Evolutionary conservation across 2,888 invertebrate genomes (phyloP).

Genomic region (Charanyca ferruginea): DNA sequence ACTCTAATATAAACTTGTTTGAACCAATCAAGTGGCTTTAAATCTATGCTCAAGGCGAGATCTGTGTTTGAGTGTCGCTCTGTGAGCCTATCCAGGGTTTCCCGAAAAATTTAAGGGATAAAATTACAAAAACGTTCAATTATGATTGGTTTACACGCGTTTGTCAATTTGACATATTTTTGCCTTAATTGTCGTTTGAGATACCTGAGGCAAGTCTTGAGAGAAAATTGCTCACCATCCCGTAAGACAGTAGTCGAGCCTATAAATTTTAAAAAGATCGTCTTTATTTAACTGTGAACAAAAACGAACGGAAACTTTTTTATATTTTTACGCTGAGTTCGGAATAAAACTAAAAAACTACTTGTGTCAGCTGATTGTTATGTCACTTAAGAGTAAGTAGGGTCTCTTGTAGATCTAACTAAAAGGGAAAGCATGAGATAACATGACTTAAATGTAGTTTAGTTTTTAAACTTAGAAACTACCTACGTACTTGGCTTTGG

Average conservation of each 20-base stretch:
- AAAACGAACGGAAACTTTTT: neutral
- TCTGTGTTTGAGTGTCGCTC: neutral
- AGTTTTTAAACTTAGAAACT: too few species aligned
- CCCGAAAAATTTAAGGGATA: neutral
- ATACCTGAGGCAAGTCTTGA: too few species aligned
- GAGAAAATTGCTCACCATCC: neutral
- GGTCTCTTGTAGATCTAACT: conserved; percentile 11
- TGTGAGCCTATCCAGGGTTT: neutral
- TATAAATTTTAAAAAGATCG: neutral
- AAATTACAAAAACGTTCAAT: too few species aligned
- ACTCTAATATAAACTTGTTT: neutral
- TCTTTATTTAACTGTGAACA: neutral
- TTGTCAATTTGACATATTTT: too few species aligned
- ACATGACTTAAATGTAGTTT: neutral
- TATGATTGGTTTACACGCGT: too few species aligned
- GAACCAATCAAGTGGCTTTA: neutral
- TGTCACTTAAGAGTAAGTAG: neutral
- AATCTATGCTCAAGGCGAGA: neutral
- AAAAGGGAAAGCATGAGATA: conserved; percentile 11
- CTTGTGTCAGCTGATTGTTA: conserved; percentile 2
- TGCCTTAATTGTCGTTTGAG: too few species aligned
- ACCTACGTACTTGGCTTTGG: too few species aligned
- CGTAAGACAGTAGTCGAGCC: neutral
- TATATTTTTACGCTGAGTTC: neutral
- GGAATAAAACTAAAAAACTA: conserved; percentile 10